Evolutionary conservation across 2,888 invertebrate species (phyloP).

Genomic region (Acronicta alni): DNA sequence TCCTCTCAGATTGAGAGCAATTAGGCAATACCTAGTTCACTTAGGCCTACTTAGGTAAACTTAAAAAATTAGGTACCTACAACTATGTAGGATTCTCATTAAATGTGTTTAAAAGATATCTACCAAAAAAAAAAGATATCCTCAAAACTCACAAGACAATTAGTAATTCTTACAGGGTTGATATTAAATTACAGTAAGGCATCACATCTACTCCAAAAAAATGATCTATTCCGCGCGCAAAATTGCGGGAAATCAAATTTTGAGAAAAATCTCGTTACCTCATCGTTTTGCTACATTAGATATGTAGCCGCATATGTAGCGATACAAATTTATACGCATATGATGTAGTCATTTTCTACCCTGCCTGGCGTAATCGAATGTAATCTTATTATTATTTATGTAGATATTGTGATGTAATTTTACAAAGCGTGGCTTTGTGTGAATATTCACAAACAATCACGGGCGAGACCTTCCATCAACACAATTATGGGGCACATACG

Average conservation of each 20-base stretch:
- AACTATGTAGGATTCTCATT: too few species aligned
- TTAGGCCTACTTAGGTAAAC: too few species aligned
- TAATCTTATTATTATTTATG: conserved; percentile 62
- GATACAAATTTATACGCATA: conserved; percentile 65
- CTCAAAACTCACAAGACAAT: conserved; percentile 26
- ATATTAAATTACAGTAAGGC: conserved; percentile 70
- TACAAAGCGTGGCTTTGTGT: conserved; percentile 46
- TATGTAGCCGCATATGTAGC: conserved; percentile 50
- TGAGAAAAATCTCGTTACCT: conserved; percentile 79
- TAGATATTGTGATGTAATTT: conserved; percentile 55
- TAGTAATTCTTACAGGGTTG: conserved; percentile 40
- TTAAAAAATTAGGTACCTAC: too few species aligned
- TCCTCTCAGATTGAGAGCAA: too few species aligned
- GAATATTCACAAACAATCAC: conserved; percentile 43
- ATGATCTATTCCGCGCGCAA: conserved; percentile 74
- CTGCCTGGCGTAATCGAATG: conserved; percentile 58
- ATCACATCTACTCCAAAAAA: conserved; percentile 66
- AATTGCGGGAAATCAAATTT: conserved; percentile 83
- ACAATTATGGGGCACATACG: background rate
- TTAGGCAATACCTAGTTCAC: too few species aligned
- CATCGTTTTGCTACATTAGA: conserved; percentile 71
- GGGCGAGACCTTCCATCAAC: conserved; percentile 30
- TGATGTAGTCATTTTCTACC: conserved; percentile 67
- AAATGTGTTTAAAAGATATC: too few species aligned
- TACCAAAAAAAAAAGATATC: conserved; percentile 1